Evolutionary conservation across 2,888 invertebrate genomes (phyloP).

Genomic region (Nudaria mundana): DNA sequence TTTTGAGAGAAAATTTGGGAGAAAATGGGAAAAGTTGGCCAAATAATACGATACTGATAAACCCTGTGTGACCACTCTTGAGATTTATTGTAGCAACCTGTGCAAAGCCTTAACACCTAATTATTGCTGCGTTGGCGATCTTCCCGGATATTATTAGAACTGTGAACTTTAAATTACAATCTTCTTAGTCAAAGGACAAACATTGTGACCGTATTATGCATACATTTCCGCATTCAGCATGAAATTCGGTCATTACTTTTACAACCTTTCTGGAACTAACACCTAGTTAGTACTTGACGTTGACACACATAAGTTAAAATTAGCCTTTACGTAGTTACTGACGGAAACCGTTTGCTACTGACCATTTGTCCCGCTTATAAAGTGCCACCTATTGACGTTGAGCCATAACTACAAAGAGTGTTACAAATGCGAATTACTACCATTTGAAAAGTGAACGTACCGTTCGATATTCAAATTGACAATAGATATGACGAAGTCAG

Average conservation of each 20-base stretch:
- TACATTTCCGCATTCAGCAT: slow-evolving; percentile 31
- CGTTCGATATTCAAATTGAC: neutral
- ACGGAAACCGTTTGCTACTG: slow-evolving; percentile 20
- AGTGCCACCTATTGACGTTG: slow-evolving; percentile 1
- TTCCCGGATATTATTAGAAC: too few relatives aligned
- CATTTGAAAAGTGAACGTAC: too few relatives aligned
- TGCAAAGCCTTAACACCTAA: too few relatives aligned
- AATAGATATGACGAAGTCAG: too few relatives aligned
- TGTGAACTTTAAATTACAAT: too few relatives aligned
- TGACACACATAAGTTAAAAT: slow-evolving; percentile 26
- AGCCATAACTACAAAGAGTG: neutral
- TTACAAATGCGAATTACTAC: too few relatives aligned
- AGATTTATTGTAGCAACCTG: too few relatives aligned
- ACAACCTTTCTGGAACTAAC: slow-evolving; percentile 21
- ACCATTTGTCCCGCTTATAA: slow-evolving; percentile 23
- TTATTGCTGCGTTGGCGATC: too few relatives aligned
- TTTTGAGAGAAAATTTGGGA: too few relatives aligned
- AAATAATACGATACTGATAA: too few relatives aligned
- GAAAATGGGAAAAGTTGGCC: too few relatives aligned
- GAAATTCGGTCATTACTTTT: slow-evolving; percentile 32
- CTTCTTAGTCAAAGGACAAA: neutral
- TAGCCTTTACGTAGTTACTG: slow-evolving; percentile 11
- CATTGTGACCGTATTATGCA: slow-evolving; percentile 1
- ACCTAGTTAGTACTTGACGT: slow-evolving; percentile 8
- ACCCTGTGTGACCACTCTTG: too few relatives aligned